Conservation (phyloP, 2,797 vertebrate genomes). For the Sebastes alutus region DNA sequence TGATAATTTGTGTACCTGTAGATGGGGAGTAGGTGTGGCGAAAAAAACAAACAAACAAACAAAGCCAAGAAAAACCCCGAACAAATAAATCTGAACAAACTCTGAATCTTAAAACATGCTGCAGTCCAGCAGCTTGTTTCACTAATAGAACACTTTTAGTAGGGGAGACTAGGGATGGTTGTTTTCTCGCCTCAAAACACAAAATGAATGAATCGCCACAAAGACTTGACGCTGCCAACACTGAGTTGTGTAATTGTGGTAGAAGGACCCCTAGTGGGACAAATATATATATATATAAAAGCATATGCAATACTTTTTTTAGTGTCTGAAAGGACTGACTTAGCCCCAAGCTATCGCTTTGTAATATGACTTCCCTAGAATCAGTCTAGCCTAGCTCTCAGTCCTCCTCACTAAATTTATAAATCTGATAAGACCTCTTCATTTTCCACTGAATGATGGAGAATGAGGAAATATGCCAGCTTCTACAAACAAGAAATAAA, state of each 20-base stretch:
- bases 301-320: background rate
- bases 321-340: background rate
- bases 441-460: conserved; percentile 6
- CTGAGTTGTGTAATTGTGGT: background rate
- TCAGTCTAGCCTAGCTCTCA: background rate
- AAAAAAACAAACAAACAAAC: background rate
- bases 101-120: background rate
- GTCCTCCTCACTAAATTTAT: conserved; percentile 1
- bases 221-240: background rate
- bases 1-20: background rate
- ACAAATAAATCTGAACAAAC: background rate
- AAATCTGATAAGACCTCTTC: background rate
- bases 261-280: conserved; percentile 40
- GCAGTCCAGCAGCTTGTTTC: background rate
- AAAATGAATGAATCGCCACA: background rate
- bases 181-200: too few relatives aligned
- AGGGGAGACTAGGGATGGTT: too few relatives aligned
- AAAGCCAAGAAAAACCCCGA: background rate
- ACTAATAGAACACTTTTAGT: too few relatives aligned
- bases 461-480: background rate
- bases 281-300: background rate
- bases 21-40: too few relatives aligned
- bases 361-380: conserved; percentile 1
- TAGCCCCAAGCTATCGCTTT: background rate
- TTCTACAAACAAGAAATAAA: conserved; percentile 30